Conservation (phyloP, 2,888 invertebrate genomes). For the Chrysodeixis includens region DNA sequence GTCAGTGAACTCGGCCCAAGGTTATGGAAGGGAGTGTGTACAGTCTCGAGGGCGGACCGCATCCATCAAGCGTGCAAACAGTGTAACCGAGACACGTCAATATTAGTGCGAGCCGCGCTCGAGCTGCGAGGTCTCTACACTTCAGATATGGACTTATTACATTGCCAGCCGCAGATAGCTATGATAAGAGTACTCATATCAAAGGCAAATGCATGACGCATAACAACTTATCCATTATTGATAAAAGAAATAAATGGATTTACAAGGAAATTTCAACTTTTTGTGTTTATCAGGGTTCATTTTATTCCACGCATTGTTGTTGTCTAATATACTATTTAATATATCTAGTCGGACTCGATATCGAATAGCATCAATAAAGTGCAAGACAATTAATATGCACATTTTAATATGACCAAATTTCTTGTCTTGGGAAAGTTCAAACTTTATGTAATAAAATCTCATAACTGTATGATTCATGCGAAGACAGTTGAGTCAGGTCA, state of each 20-base stretch:
- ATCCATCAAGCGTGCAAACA: constrained; percentile 83
- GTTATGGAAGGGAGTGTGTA: constrained; percentile 79
- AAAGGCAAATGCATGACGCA: constrained; percentile 50
- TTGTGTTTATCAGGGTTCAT: neutral
- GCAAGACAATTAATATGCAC: constrained; percentile 43
- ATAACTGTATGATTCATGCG: constrained; percentile 72
- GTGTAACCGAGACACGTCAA: constrained; percentile 77
- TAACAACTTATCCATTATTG: constrained; percentile 39
- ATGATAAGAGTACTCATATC: constrained; percentile 58
- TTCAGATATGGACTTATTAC: constrained; percentile 54
- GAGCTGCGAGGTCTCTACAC: constrained; percentile 18
- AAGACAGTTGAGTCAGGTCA: constrained; percentile 60
- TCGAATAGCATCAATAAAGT: constrained; percentile 12
- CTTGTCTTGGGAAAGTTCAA: constrained; percentile 66
- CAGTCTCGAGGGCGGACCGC: constrained; percentile 71
- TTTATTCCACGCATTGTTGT: too few species aligned
- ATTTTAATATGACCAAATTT: constrained; percentile 65
- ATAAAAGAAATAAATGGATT: constrained; percentile 15
- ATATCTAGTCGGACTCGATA: neutral
- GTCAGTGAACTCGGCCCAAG: constrained; percentile 83
- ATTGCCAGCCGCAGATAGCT: constrained; percentile 66
- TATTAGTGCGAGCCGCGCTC: constrained; percentile 63
- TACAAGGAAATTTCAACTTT: neutral
- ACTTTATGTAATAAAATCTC: constrained; percentile 68
- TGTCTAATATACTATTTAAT: neutral